Conservation (phyloP, 2,113 vertebrate species). For the Leptobrachium leishanense region DNA sequence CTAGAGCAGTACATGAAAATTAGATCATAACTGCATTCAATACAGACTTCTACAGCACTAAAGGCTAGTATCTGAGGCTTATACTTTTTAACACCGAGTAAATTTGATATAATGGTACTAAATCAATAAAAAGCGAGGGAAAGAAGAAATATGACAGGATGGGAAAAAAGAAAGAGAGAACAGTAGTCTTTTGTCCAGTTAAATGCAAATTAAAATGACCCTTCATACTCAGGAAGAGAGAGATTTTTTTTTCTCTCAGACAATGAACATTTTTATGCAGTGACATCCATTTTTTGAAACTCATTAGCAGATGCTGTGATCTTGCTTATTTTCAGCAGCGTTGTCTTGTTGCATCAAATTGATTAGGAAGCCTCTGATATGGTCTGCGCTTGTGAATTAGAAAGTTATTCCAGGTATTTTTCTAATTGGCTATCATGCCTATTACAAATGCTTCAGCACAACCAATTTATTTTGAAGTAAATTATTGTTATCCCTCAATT, state of each 20-base stretch:
- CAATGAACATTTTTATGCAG: conserved; percentile 71
- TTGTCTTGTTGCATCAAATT: conserved; percentile 68
- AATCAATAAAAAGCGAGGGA: conserved; percentile 52
- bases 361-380: conserved; percentile 70
- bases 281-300: conserved; percentile 70
- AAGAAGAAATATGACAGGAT: conserved; percentile 51
- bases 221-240: conserved; percentile 62
- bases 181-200: conserved; percentile 65
- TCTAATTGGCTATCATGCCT: conserved; percentile 73
- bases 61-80: conserved; percentile 54
- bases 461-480: conserved; percentile 62
- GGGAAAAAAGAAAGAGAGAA: conserved; percentile 64
- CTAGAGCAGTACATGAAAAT: conserved; percentile 57
- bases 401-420: conserved; percentile 67
- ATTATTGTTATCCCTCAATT: conserved; percentile 59
- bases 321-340: conserved; percentile 70
- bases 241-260: conserved; percentile 56
- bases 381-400: conserved; percentile 59
- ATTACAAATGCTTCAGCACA: conserved; percentile 70
- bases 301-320: conserved; percentile 73
- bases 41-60: conserved; percentile 60
- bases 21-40: conserved; percentile 63
- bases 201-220: conserved; percentile 74
- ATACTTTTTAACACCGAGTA: conserved; percentile 62
- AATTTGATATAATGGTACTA: conserved; percentile 59